A percentile compares a stretch with the other conserved stretches of the same genome.
Conservation (phyloP, 2,888 invertebrate species). For the Coelinius sp. region DNA sequence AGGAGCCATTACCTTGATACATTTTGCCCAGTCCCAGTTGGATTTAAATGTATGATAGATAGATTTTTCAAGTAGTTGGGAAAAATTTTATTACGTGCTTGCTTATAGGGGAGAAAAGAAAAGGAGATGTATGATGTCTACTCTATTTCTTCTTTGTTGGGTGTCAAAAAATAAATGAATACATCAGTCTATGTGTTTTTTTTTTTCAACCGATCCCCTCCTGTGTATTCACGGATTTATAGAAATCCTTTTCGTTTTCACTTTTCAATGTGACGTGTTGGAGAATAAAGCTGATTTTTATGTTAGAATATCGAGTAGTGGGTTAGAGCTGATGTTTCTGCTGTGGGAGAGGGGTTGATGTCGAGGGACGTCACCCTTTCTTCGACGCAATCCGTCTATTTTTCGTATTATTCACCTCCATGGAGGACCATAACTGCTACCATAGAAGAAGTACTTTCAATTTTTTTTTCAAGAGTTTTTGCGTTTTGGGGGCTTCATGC, state of each 20-base stretch:
- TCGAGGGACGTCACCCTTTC: slow-evolving; percentile 26
- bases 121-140: background rate
- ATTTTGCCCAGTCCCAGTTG: slow-evolving; percentile 44
- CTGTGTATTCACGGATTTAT: slow-evolving; percentile 42
- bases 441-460: slow-evolving; percentile 26
- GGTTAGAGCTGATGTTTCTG: slow-evolving; percentile 58
- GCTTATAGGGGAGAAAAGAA: background rate
- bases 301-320: slow-evolving; percentile 62
- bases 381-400: slow-evolving; percentile 48
- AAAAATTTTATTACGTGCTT: slow-evolving; percentile 5
- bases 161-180: slow-evolving; percentile 15
- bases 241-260: slow-evolving; percentile 42
- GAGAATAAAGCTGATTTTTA: slow-evolving; percentile 65
- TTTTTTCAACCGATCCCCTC: no score
- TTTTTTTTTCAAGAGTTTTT: slow-evolving; percentile 47
- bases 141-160: background rate
- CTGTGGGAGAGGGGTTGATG: slow-evolving; percentile 28
- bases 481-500: background rate
- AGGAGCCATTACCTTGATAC: slow-evolving; percentile 61
- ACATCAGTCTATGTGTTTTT: background rate
- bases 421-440: slow-evolving; percentile 27
- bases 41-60: slow-evolving; percentile 12
- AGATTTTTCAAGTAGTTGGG: slow-evolving; percentile 21
- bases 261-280: slow-evolving; percentile 42
- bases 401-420: slow-evolving; percentile 36